Evolutionary conservation across 2,888 invertebrate species (phyloP).

Genomic region (Alsophila aescularia): DNA sequence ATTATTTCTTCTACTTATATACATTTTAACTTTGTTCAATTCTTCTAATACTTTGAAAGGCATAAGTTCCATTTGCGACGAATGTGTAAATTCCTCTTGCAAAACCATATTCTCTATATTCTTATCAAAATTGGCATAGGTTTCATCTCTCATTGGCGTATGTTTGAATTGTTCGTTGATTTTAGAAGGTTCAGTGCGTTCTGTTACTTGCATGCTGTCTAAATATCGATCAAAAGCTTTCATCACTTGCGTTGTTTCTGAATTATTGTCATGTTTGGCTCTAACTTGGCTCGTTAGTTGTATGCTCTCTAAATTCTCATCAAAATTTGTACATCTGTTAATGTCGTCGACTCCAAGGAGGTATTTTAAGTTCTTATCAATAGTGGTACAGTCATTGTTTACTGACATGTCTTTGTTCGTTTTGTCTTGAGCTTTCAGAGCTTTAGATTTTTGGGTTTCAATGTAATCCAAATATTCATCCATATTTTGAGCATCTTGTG

Average conservation of each 20-base stretch:
- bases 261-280: neutral
- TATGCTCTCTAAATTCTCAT: slow-evolving; percentile 5
- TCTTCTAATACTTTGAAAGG: slow-evolving; percentile 73
- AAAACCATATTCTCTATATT: slow-evolving; percentile 20
- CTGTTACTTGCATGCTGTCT: neutral
- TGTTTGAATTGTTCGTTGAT: neutral
- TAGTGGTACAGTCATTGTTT: neutral
- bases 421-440: neutral
- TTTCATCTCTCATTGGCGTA: neutral
- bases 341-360: neutral
- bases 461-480: neutral
- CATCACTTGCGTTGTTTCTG: neutral
- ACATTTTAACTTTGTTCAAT: slow-evolving; percentile 61
- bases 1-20: slow-evolving; percentile 44
- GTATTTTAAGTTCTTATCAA: neutral
- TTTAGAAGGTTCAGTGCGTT: neutral
- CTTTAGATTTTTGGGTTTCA: neutral
- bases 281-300: neutral
- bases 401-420: neutral
- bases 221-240: slow-evolving; percentile 23
- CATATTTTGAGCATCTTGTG: slow-evolving; percentile 1
- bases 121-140: slow-evolving; percentile 11
- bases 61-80: slow-evolving; percentile 47
- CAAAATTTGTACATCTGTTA: neutral
- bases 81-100: slow-evolving; percentile 33